phyloP scores from a whole-genome alignment of 2,888 invertebrate species.

The Ectobius pallidus region DNA sequence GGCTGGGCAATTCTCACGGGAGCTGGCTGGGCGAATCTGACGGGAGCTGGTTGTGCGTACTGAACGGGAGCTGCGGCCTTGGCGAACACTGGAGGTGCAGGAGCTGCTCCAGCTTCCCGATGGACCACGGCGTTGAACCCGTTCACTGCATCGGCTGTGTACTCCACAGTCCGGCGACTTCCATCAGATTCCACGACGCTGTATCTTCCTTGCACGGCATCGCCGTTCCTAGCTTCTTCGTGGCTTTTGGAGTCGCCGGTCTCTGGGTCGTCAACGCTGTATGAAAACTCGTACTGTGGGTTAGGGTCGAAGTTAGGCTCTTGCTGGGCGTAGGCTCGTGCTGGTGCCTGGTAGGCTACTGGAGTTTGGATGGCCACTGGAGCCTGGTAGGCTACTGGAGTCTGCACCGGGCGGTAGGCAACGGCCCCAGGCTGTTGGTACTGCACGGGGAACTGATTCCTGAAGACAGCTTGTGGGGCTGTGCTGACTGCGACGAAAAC shows the following conservation, averaged over 20 bases:
- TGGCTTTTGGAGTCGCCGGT: constrained; percentile 44
- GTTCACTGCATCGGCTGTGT: constrained; percentile 42
- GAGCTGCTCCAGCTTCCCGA: constrained; percentile 35
- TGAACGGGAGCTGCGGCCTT: constrained; percentile 28
- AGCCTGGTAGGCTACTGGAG: too few relatives aligned
- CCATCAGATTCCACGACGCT: constrained; percentile 42
- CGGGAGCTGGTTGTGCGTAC: too few relatives aligned
- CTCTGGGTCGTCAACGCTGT: constrained; percentile 40
- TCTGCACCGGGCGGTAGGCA: too few relatives aligned
- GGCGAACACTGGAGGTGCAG: constrained; percentile 30
- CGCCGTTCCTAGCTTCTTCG: constrained; percentile 41
- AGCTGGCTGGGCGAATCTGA: too few relatives aligned
- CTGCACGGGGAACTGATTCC: too few relatives aligned
- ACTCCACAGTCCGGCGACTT: constrained; percentile 41
- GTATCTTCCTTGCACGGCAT: constrained; percentile 42
- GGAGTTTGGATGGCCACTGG: too few relatives aligned
- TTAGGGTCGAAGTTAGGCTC: constrained; percentile 38
- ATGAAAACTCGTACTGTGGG: constrained; percentile 38
- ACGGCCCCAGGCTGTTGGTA: too few relatives aligned
- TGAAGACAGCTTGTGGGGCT: too few relatives aligned
- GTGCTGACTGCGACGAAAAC: too few relatives aligned
- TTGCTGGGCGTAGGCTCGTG: background rate
- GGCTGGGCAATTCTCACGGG: too few relatives aligned
- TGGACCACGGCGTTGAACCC: constrained; percentile 45
- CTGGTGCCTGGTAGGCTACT: too few relatives aligned